Percentiles rank a stretch among this genome's conserved stretches.
Conservation (phyloP, 1,140 invertebrate genomes). For the Bombus sylvicola region DNA sequence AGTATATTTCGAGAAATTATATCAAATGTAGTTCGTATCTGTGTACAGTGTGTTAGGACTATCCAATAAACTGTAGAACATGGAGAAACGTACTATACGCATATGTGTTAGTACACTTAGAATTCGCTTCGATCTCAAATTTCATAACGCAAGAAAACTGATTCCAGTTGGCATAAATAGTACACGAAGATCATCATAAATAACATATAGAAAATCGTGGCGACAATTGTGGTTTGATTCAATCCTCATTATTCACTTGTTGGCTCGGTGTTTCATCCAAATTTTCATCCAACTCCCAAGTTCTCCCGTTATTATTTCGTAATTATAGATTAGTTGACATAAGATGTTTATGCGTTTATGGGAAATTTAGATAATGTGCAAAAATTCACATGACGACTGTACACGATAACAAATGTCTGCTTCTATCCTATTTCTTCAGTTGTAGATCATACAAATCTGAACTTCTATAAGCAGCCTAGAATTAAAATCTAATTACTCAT, state of each 20-base stretch:
- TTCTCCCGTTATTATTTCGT: not conserved
- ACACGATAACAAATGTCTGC: not conserved
- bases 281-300: not conserved
- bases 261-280: not conserved
- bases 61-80: not conserved
- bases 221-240: not conserved
- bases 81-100: not conserved
- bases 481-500: no score
- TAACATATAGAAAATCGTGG: not conserved
- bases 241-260: not conserved
- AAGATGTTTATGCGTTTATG: not conserved
- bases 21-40: not conserved
- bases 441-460: no score
- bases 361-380: not conserved
- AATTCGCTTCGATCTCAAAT: not conserved
- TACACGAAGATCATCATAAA: not conserved
- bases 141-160: not conserved
- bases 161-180: not conserved
- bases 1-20: slow-evolving; percentile 19
- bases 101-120: not conserved
- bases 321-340: not conserved
- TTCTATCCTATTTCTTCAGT: not conserved
- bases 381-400: no score
- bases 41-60: not conserved
- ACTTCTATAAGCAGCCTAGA: no score